Conservation (phyloP, 2,113 vertebrate genomes). For the Lycaon pictus region DNA sequence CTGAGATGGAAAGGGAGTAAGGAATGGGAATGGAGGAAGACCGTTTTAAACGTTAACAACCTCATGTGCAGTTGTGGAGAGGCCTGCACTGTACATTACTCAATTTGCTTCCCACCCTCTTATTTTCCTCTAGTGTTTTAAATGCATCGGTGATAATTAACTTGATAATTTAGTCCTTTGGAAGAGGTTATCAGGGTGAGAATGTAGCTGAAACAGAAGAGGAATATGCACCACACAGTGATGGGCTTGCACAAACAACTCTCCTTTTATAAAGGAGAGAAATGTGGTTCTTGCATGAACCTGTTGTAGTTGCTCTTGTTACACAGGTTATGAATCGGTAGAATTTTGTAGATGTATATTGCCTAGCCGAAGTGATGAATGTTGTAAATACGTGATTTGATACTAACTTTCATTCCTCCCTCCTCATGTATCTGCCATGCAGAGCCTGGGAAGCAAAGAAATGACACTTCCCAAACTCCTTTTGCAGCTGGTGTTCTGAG, state of each 20-base stretch:
- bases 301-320: background rate
- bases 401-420: background rate
- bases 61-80: background rate
- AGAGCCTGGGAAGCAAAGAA: background rate
- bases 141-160: background rate
- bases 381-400: background rate
- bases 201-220: background rate
- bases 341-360: background rate
- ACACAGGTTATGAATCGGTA: background rate
- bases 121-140: background rate
- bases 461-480: background rate
- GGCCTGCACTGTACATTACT: background rate
- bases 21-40: background rate
- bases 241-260: background rate
- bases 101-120: background rate
- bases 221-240: background rate
- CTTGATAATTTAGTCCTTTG: background rate
- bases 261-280: background rate
- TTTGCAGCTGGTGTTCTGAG: background rate
- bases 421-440: background rate
- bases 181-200: background rate
- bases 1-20: background rate
- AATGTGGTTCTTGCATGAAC: background rate
- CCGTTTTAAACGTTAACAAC: background rate
- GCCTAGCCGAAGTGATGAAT: background rate